Base-by-base conservation (phyloP, 92 coral and sea anemone genomes). In the Montipora capitata region DNA sequence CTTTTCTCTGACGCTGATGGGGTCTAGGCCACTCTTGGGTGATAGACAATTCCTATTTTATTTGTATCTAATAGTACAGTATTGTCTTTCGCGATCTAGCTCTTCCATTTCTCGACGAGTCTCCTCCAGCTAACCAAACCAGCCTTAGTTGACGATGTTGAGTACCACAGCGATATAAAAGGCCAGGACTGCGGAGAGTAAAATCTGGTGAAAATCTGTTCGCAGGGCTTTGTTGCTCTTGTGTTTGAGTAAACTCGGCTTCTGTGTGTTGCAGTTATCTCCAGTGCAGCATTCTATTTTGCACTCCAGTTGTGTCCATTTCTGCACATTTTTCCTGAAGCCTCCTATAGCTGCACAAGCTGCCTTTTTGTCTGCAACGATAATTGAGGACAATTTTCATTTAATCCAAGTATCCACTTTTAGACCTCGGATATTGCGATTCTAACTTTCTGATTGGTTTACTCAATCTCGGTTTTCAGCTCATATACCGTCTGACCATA, bases 261-360 rank as follows among this genome's bases (percentile, higher is more conserved):
- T 44, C 35, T 72, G 57, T 0, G 74, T 72, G 77, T 72, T 72
- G 49, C 77, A 72, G 12, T n/a, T 48, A 13, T 72, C 77, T 4
- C 15, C 77, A 44, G 77, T 72, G 40, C 77, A 72, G 7, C 77
- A 72, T 9, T 44, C 77, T 7, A 48, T 48, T 45, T 72, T 58
- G 20, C 77, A 72, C 77, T 72, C 58, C 77, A 72, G 11, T 40
- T 72, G 77, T 0, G 77, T 72, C 58, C 58, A 72, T 17, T 16
- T 44, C 18, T 45, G 77, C 6, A 45, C 8, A 13, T 14, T 45
- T 45, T 48, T 72, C n/a, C 51, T 38, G 9, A 44, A 48, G 40
- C 77, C 77, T 5, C 77, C 59, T 35, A 72, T 2, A 44, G 77
- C 77, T 72, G 77, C 77, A 72, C 77, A 72, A 13, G 77, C 77